Evolutionary conservation across 1,140 invertebrate species (phyloP), one percentile per base, ranked within the genome.

Genomic region (Drosophila kepulauana): DNA sequence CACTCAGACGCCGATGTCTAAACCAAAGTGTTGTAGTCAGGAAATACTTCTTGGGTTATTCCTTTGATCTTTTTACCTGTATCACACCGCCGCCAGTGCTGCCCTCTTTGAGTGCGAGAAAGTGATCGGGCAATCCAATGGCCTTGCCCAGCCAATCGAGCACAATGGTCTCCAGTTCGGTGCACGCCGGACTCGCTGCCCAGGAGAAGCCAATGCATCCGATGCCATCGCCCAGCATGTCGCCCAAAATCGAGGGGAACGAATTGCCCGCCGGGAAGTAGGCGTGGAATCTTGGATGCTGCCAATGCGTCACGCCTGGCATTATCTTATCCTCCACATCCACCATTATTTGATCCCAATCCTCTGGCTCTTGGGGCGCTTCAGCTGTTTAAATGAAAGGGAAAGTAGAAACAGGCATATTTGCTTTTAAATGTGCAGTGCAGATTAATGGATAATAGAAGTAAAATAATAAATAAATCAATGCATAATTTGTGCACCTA

Each of bases 281-380:
- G 0, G 99, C 99, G 93, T 99, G 99, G 93, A 99, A 99, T 56
- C 98, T 94, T 0, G 99, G 99, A 95, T 99, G 99, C 93, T 99
- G 98, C 99, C 99, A 99, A 93, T 99, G 98, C 0, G 99, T 99
- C 64, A 99, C 97, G 41, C 99, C 99, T 0, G 98, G 98, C 98
- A 99, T 99, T 74, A 99, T 99, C 93, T 98, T 98, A 28, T 95
- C 94, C 92, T 99, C 98, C 2, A 99, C 96, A 92, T 99, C 99
- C 10, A 93, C 93, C 97, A 99, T 98, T 43, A 99, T 99, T 7
- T 95, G 94, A 13, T 98, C 97, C 96, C 98, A 99, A 30, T 95
- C 89, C 92, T 99, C 99, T 0, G 96, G 96, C 63, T 97, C 94
- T n/a, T 95, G 92, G 0, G 99, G 99, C 2, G 99, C 96, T 78